phyloP scores from a whole-genome alignment of 2,888 invertebrate species.

The Drosophila infuscata region DNA sequence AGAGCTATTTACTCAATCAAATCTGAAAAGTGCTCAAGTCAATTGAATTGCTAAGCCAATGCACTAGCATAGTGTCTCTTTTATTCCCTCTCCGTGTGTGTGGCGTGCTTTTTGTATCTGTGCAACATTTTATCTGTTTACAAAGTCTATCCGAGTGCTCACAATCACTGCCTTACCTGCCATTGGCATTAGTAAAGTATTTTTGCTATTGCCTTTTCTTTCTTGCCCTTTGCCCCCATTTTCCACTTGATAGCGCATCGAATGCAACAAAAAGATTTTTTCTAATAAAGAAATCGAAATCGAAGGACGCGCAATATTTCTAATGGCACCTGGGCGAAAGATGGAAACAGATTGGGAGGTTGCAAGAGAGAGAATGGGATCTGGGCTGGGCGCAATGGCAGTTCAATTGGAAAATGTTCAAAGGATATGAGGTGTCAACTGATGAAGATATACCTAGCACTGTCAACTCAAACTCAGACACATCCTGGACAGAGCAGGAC shows the following conservation, averaged over 20 bases:
- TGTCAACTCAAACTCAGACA: constrained; percentile 13
- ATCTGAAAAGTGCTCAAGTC: constrained; percentile 74
- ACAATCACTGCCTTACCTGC: constrained; percentile 63
- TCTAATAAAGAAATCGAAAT: constrained; percentile 74
- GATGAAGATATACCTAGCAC: constrained; percentile 56
- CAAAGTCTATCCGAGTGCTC: constrained; percentile 72
- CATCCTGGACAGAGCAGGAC: constrained; percentile 11
- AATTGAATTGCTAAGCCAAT: constrained; percentile 66
- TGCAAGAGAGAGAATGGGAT: not conserved
- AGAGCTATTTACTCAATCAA: constrained; percentile 71
- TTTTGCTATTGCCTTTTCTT: constrained; percentile 16
- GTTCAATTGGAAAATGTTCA: constrained; percentile 76
- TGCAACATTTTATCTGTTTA: constrained; percentile 73
- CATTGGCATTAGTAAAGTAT: constrained; percentile 21
- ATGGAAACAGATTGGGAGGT: constrained; percentile 9
- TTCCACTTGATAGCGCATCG: constrained; percentile 58
- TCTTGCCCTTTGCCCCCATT: constrained; percentile 23
- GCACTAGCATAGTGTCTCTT: not conserved
- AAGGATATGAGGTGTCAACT: constrained; percentile 76
- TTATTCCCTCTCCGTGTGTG: constrained; percentile 1
- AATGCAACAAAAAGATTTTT: constrained; percentile 67
- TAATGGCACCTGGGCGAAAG: constrained; percentile 56
- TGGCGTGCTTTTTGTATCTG: constrained; percentile 20
- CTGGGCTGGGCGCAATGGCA: constrained; percentile 23
- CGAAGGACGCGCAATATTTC: constrained; percentile 72